Percentiles rank a stretch among this genome's conserved stretches.
These are phyloP conservation scores for Phenganax marumi DNA, from an alignment of 92 coral and sea anemone genomes.

Conservation along the genomic window DNA sequence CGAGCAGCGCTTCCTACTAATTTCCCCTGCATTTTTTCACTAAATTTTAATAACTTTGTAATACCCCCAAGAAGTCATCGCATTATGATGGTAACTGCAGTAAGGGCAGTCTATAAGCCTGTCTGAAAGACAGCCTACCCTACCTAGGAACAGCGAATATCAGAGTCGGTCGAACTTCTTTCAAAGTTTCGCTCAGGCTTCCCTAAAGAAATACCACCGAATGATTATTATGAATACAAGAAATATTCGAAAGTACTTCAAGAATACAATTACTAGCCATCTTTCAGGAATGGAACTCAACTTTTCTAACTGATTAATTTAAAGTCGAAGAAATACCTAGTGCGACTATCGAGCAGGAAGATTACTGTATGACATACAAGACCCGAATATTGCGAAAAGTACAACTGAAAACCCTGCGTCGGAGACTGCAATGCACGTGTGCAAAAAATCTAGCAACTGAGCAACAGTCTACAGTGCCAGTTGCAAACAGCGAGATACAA, in stretches of 20 bases:
- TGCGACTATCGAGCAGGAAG: no score
- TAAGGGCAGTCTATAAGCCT: not conserved
- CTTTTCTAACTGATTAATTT: no score
- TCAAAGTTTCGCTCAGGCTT: slow-evolving; percentile 68
- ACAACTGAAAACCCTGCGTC: no score
- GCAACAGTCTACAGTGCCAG: no score
- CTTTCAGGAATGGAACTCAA: not conserved
- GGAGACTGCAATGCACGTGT: no score
- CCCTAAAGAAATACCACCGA: slow-evolving; percentile 58
- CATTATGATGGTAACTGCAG: not conserved
- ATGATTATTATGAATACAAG: not conserved
- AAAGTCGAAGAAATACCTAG: no score
- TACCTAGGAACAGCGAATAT: slow-evolving; percentile 93
- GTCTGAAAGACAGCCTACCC: not conserved
- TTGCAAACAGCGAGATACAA: no score
- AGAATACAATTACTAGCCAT: not conserved
- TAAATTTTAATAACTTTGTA: slow-evolving; percentile 4
- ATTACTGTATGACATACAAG: no score
- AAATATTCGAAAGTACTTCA: not conserved
- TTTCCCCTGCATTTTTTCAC: not conserved
- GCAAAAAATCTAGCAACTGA: no score
- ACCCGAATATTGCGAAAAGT: no score
- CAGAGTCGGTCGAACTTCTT: slow-evolving; percentile 84
- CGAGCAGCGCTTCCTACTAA: not conserved
- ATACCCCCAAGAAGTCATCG: not conserved